Evolutionary conservation across 2,888 invertebrate genomes (phyloP).

Genomic region (Orchestes rusci): DNA sequence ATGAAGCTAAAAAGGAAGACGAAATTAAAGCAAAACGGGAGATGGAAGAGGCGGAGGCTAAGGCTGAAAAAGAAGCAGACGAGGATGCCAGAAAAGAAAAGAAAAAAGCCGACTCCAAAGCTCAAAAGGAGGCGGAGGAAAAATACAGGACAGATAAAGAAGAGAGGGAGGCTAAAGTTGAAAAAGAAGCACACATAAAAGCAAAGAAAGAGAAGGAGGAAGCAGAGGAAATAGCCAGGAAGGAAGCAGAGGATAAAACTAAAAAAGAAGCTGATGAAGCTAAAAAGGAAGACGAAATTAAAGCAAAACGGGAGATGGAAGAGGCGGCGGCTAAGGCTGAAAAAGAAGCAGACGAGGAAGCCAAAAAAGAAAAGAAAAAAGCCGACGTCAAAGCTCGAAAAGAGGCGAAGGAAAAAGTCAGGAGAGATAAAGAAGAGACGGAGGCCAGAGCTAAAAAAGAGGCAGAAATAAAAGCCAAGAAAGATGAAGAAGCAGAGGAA

Average conservation of each 20-base stretch:
- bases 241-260: conserved; percentile 18
- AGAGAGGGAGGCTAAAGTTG: conserved; percentile 14
- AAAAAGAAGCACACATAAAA: conserved; percentile 22
- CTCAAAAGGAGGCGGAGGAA: conserved; percentile 23
- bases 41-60: conserved; percentile 26
- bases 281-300: conserved; percentile 25
- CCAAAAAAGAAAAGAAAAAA: conserved; percentile 21
- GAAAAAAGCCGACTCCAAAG: conserved; percentile 18
- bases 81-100: conserved; percentile 16
- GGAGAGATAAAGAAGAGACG: conserved; percentile 21
- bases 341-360: conserved; percentile 14
- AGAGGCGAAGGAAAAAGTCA: conserved; percentile 9
- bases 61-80: conserved; percentile 24
- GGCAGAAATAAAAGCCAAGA: conserved; percentile 18
- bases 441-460: conserved; percentile 26
- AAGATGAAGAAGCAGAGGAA: conserved; percentile 24
- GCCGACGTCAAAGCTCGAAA: too few species aligned
- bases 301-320: too few species aligned
- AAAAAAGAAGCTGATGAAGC: conserved; percentile 23
- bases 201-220: conserved; percentile 6
- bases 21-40: conserved; percentile 25
- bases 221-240: conserved; percentile 21
- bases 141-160: conserved; percentile 11
- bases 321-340: too few species aligned
- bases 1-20: conserved; percentile 19